Evolutionary conservation across 2,797 vertebrate genomes (phyloP), one percentile per base, ranked within the genome.

Genomic region (Enteromius unitaeniatus): DNA sequence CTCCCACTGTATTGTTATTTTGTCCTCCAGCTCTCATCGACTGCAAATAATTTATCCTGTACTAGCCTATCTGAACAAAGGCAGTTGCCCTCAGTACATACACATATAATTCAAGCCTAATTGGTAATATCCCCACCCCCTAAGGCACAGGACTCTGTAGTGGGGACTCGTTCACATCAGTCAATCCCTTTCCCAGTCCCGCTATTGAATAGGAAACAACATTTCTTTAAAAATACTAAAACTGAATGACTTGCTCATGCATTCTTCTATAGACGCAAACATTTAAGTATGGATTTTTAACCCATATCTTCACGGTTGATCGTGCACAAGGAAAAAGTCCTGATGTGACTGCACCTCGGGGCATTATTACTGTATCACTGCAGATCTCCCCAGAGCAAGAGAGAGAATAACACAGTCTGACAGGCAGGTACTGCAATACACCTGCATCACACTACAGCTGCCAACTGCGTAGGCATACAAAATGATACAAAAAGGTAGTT

Each of bases 61-160:
- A 91, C 89, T 89, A 79, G 90, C 86, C 89, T 88, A 89, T 90
- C 87, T 88, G 75, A 85, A 77, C 81, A 83, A 84, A 88, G 78
- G 65, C 85, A 91, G 92, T 92, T 89, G 89, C 82, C 84, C 86
- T 78, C 84, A 87, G 88, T 89, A 87, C 90, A 90, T 91, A 23
- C 83, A 89, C 91, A 93, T 91, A 93, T 93, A 92, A 94, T 92
- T 94, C 91, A 93, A 92, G 88, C 88, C 90, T 93, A 94, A 94
- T 94, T 94, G 93, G 93, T 93, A 93, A 93, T 93, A 93, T 92
- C 87, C 90, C 87, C 89, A 88, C 90, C 4, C 84, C 92, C 87
- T 2, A 75, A 88, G 91, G 92, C 91, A 47, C 82, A 92, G 92
- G 88, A 91, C 91, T 85, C 89, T 34, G 31, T 65, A 72, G 68